These are phyloP conservation scores for Trypoxylus dichotomus DNA, from an alignment of 1,140 invertebrate species.

Conservation along the genomic window DNA sequence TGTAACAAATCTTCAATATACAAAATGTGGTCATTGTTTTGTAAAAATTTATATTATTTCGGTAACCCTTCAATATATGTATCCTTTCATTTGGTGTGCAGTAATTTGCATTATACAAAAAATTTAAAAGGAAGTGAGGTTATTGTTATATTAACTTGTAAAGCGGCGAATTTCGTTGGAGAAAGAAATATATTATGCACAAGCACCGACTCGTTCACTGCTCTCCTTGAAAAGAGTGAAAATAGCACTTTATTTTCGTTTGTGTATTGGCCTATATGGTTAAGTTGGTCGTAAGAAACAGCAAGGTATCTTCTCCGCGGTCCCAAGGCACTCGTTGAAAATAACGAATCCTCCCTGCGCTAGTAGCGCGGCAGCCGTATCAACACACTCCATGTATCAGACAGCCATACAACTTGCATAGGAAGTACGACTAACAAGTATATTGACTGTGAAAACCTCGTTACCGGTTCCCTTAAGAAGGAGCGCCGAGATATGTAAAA, in stretches of 20 bases:
- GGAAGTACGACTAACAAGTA: slow-evolving; percentile 32
- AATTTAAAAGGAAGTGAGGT: too few relatives aligned
- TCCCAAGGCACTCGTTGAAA: slow-evolving; percentile 33
- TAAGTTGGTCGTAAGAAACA: slow-evolving; percentile 33
- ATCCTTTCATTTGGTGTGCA: too few relatives aligned
- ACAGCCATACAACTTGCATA: slow-evolving; percentile 28
- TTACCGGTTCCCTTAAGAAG: slow-evolving; percentile 31
- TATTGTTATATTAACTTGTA: too few relatives aligned
- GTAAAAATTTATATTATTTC: too few relatives aligned
- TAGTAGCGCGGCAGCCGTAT: not conserved
- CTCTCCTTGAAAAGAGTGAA: slow-evolving; percentile 3
- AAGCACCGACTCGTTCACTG: not conserved
- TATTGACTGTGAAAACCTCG: slow-evolving; percentile 36
- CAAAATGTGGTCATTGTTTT: too few relatives aligned
- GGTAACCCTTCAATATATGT: too few relatives aligned
- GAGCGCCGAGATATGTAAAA: not conserved
- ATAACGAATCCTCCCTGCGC: slow-evolving; percentile 34
- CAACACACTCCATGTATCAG: slow-evolving; percentile 27
- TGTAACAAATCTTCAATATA: too few relatives aligned
- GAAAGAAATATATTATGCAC: not conserved
- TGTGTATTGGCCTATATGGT: slow-evolving; percentile 32
- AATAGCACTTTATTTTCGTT: slow-evolving; percentile 33
- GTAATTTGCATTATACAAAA: too few relatives aligned
- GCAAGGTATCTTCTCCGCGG: slow-evolving; percentile 31
- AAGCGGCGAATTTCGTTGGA: not conserved